Evolutionary conservation across 2,888 invertebrate species (phyloP).

Genomic region (Helicoverpa assulta): DNA sequence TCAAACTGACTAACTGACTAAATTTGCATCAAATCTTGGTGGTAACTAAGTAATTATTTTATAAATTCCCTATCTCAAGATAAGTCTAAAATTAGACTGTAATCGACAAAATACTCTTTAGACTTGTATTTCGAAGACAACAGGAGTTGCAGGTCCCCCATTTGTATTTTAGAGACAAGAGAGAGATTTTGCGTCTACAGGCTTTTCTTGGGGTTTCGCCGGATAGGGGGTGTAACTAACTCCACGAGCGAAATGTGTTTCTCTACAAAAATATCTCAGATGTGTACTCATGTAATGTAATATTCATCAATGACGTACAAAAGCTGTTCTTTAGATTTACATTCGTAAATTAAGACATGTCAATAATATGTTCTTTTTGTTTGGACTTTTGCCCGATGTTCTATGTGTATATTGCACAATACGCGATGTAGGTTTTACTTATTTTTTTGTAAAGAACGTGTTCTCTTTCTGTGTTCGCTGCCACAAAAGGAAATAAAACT

Average conservation of each 20-base stretch:
- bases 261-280: slow-evolving; percentile 79
- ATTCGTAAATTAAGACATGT: slow-evolving; percentile 54
- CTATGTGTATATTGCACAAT: slow-evolving; percentile 32
- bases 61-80: not conserved
- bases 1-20: slow-evolving; percentile 35
- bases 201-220: slow-evolving; percentile 74
- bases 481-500: slow-evolving; percentile 21
- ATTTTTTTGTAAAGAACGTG: slow-evolving; percentile 9
- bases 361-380: slow-evolving; percentile 44
- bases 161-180: slow-evolving; percentile 76
- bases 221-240: slow-evolving; percentile 81
- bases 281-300: slow-evolving; percentile 63
- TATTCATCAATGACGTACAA: slow-evolving; percentile 52
- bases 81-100: not conserved
- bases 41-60: slow-evolving; percentile 1
- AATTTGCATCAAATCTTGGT: slow-evolving; percentile 26
- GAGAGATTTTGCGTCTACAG: slow-evolving; percentile 75
- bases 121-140: slow-evolving; percentile 25
- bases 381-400: slow-evolving; percentile 26
- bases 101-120: not conserved
- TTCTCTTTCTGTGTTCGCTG: slow-evolving; percentile 21
- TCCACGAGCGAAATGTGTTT: slow-evolving; percentile 81
- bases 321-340: slow-evolving; percentile 38
- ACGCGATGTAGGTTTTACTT: slow-evolving; percentile 15
- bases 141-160: slow-evolving; percentile 44